phyloP scores from a whole-genome alignment of 1,140 invertebrate species.

The Pygmarrhopalites habei region DNA sequence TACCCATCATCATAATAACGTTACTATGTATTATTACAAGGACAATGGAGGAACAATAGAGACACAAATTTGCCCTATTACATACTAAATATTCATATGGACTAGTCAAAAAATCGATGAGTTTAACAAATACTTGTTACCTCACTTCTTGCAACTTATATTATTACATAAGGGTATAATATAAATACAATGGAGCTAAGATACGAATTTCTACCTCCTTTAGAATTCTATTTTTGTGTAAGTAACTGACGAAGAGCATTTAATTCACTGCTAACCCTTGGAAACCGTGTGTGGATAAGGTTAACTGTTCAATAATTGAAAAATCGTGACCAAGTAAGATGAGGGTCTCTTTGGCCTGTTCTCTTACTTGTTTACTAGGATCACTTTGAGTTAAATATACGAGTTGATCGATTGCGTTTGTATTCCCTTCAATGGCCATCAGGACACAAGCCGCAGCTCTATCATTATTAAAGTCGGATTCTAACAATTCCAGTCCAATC shows the following conservation, averaged over 20 bases:
- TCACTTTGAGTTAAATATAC: slow-evolving; percentile 41
- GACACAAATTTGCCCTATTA: background rate
- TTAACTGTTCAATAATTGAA: slow-evolving; percentile 19
- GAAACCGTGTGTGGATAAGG: slow-evolving; percentile 41
- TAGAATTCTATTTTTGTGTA: background rate
- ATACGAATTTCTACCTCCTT: background rate
- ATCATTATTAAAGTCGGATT: slow-evolving; percentile 38
- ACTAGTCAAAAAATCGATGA: background rate
- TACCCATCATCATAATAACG: too few species aligned
- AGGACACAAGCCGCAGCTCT: slow-evolving; percentile 43
- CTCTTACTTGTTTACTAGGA: slow-evolving; percentile 39
- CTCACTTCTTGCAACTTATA: too few species aligned
- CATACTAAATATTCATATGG: background rate
- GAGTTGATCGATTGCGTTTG: slow-evolving; percentile 42
- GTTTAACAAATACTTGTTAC: background rate
- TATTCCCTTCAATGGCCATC: slow-evolving; percentile 42
- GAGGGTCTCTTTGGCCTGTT: slow-evolving; percentile 38
- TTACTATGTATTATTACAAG: too few species aligned
- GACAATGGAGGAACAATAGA: too few species aligned
- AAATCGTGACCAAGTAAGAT: slow-evolving; percentile 15
- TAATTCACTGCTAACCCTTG: slow-evolving; percentile 43
- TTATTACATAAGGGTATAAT: background rate
- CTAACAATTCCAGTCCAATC: slow-evolving; percentile 29
- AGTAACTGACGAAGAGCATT: background rate
- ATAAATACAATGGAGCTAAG: background rate